Percentiles rank a stretch among this genome's conserved stretches.
Evolutionary conservation across 37 sponge, comb jelly and placozoan species (phyloP).

Genomic region (Beroe forskalii): DNA sequence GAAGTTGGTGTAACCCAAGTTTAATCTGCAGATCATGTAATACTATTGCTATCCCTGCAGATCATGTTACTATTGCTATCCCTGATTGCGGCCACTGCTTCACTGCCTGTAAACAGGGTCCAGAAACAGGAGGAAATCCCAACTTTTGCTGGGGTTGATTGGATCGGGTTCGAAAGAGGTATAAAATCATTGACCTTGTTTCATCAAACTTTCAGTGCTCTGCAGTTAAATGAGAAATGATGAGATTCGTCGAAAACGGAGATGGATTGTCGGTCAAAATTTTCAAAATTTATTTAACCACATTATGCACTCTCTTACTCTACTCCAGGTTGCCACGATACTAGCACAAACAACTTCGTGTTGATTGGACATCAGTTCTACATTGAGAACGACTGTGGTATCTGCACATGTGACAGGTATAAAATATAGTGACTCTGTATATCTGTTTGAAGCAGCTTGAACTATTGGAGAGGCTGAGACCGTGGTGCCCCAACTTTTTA

Average conservation of each 20-base stretch:
- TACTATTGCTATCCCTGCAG: neutral
- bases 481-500: no score
- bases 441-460: no score
- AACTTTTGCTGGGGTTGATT: slow-evolving; percentile 26
- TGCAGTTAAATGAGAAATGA: no score
- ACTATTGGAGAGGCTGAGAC: no score
- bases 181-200: neutral
- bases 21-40: neutral
- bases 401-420: slow-evolving; percentile 60
- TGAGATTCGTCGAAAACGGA: no score
- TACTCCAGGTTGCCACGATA: slow-evolving; percentile 50
- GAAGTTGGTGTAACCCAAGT: neutral
- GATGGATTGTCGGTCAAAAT: no score
- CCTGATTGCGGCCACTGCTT: neutral
- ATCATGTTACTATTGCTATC: neutral
- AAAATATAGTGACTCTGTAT: no score
- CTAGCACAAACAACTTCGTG: neutral
- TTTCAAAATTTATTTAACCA: no score
- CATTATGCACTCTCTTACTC: no score
- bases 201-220: neutral
- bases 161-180: neutral
- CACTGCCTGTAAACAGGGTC: neutral
- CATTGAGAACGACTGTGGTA: slow-evolving; percentile 16
- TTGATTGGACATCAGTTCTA: slow-evolving; percentile 21
- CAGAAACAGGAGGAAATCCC: slow-evolving; percentile 29